Percentiles rank a stretch among this genome's conserved stretches.
Evolutionary conservation across 1,140 invertebrate species (phyloP).

Genomic region (Drosophila persimilis): DNA sequence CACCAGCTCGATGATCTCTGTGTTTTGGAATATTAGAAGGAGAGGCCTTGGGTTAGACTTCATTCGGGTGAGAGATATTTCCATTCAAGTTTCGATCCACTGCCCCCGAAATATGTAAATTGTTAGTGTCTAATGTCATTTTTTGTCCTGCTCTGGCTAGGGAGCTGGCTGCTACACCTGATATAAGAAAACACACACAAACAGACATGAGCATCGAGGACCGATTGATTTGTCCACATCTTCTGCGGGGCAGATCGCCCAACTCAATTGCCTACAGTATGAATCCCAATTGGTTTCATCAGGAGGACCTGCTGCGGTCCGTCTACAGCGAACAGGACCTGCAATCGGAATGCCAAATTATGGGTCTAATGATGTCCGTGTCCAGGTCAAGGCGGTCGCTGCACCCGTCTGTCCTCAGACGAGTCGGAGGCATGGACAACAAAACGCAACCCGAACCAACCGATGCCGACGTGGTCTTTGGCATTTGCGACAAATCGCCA

Average conservation of each 20-base stretch:
- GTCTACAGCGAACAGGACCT: slow-evolving; percentile 15
- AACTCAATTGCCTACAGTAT: neutral
- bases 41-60: slow-evolving; percentile 33
- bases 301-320: slow-evolving; percentile 23
- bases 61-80: neutral
- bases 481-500: neutral
- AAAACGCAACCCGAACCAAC: slow-evolving; percentile 14
- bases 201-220: slow-evolving; percentile 20
- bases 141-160: slow-evolving; percentile 9
- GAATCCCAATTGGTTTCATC: slow-evolving; percentile 12
- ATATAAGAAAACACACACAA: neutral
- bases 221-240: slow-evolving; percentile 9
- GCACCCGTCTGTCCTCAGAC: too few relatives aligned
- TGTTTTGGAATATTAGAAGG: neutral
- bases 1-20: slow-evolving; percentile 94
- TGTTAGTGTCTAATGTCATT: slow-evolving; percentile 29
- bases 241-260: neutral
- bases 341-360: slow-evolving; percentile 13
- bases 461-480: slow-evolving; percentile 55
- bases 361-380: slow-evolving; percentile 12
- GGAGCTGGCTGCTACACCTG: neutral
- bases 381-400: slow-evolving; percentile 9
- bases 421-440: slow-evolving; percentile 19
- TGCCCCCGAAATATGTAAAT: slow-evolving; percentile 27
- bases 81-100: too few relatives aligned